phyloP scores from a whole-genome alignment of 2,113 vertebrate genomes.

The Lagenorhynchus albirostris region DNA sequence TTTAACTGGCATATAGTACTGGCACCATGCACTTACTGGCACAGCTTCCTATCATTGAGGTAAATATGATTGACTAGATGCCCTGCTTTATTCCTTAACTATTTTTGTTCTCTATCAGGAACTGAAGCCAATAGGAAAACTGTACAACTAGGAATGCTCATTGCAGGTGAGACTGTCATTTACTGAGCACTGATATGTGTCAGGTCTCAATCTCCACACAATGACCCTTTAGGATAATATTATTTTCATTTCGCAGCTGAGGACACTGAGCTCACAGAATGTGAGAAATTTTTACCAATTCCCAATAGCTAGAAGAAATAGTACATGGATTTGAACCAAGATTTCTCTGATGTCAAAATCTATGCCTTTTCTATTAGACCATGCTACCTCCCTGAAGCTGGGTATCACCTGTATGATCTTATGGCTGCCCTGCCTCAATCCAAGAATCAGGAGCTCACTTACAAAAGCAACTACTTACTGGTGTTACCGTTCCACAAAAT shows the following conservation, averaged over 20 bases:
- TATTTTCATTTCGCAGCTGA: not conserved
- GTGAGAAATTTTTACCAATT: not conserved
- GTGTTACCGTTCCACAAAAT: not conserved
- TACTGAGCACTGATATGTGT: not conserved
- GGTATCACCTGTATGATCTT: not conserved
- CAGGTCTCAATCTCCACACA: not conserved
- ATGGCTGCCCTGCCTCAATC: not conserved
- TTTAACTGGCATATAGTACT: slow-evolving; percentile 28
- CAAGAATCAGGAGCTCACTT: not conserved
- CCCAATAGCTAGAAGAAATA: not conserved
- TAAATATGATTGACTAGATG: not conserved
- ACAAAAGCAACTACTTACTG: not conserved
- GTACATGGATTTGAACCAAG: not conserved
- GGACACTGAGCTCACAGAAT: not conserved
- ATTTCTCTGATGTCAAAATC: not conserved
- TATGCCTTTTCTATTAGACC: not conserved
- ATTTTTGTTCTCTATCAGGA: not conserved
- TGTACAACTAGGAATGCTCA: not conserved
- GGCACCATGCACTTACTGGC: not conserved
- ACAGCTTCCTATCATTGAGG: not conserved
- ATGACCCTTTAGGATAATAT: not conserved
- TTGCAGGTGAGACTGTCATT: not conserved
- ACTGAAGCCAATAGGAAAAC: not conserved
- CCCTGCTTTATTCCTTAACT: not conserved
- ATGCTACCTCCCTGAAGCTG: not conserved